A percentile compares a stretch with the other conserved stretches of the same genome.
Evolutionary conservation across 64 coral and sea anemone species (phyloP).

Genomic region (Exaiptasia diaphana): DNA sequence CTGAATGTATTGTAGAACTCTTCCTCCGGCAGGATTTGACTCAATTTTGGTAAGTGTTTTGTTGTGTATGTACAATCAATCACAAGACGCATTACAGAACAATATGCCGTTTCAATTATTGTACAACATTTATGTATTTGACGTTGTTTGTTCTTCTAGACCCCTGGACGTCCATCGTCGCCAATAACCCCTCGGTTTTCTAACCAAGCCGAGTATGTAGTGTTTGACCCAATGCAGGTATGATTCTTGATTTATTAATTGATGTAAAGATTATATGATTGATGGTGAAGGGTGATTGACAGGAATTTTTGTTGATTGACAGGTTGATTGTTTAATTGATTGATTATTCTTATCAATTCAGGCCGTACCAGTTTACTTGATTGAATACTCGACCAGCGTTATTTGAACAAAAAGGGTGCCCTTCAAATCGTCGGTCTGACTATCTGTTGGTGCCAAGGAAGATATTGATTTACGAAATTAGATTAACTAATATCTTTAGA

Average conservation of each 20-base stretch:
- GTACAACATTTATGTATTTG: background rate
- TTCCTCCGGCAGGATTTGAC: conserved; percentile 74
- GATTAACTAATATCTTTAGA: no score
- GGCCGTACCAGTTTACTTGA: conserved; percentile 84
- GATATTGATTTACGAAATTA: no score
- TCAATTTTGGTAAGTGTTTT: conserved; percentile 63
- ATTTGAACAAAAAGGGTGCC: no score
- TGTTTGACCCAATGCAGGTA: conserved; percentile 87
- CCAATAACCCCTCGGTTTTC: conserved; percentile 12
- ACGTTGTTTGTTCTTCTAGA: conserved; percentile 30
- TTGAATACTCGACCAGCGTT: conserved; percentile 72
- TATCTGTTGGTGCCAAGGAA: no score
- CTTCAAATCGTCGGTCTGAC: no score
- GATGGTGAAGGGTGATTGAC: background rate
- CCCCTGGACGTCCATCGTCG: conserved; percentile 54
- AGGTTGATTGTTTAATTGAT: no score
- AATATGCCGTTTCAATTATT: background rate
- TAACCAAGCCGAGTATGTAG: conserved; percentile 73
- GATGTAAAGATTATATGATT: background rate
- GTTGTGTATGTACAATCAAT: background rate
- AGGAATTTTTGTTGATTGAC: no score
- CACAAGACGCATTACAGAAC: no score
- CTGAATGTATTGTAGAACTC: background rate
- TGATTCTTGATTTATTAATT: background rate
- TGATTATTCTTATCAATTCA: conserved; percentile 5